These are phyloP conservation scores for Halocynthia aurantium DNA, from an alignment of 23 tunicate genomes.

Conservation along the genomic window DNA sequence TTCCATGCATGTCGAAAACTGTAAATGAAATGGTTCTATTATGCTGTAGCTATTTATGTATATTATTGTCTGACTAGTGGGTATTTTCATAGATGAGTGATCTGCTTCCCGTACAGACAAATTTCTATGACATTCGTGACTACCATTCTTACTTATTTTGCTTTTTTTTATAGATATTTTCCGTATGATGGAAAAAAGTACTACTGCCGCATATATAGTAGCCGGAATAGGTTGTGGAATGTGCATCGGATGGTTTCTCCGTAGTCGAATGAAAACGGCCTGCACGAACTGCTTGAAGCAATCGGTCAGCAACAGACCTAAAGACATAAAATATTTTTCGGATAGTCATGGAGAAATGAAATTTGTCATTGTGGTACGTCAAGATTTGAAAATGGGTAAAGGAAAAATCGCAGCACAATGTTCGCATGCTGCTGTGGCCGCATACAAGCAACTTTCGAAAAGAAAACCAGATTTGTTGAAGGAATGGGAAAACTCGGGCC, in stretches of 20 bases:
- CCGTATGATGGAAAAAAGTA: too few relatives aligned
- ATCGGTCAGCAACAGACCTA: too few relatives aligned
- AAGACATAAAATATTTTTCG: too few relatives aligned
- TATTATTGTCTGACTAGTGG: too few relatives aligned
- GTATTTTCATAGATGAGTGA: too few relatives aligned
- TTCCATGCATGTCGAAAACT: too few relatives aligned
- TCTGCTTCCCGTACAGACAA: too few relatives aligned
- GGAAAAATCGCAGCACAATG: conserved; percentile 88
- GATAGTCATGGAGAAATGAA: conserved; percentile 25
- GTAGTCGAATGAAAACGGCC: not conserved
- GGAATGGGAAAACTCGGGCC: conserved; percentile 76
- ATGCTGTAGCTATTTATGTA: too few relatives aligned
- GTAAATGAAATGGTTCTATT: too few relatives aligned
- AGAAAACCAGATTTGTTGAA: conserved; percentile 26
- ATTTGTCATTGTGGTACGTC: conserved; percentile 78
- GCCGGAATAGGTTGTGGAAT: conserved; percentile 58
- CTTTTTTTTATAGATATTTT: too few relatives aligned
- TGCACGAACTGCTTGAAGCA: not conserved
- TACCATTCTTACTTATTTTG: too few relatives aligned
- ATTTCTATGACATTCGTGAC: too few relatives aligned
- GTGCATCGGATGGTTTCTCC: conserved; percentile 39
- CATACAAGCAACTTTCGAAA: conserved; percentile 34
- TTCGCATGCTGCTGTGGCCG: conserved; percentile 90
- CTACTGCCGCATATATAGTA: conserved; percentile 17
- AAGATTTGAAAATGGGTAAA: conserved; percentile 88